These are phyloP conservation scores for Microctenopoma lineatum DNA, from an alignment of 2,797 vertebrate genomes.

Conservation along the genomic window DNA sequence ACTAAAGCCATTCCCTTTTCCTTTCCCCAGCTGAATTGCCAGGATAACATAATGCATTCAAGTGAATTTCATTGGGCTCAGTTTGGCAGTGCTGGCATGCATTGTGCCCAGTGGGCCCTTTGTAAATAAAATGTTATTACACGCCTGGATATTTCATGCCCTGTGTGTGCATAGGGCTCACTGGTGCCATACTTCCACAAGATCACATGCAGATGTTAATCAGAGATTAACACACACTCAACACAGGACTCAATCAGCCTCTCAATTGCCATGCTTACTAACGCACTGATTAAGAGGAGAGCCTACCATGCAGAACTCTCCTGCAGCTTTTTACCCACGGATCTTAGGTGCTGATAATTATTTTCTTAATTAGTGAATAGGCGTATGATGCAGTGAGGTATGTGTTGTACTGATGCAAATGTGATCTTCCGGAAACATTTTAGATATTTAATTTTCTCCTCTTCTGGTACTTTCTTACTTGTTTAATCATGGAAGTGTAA, in stretches of 20 bases:
- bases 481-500: slow-evolving; percentile 44
- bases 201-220: slow-evolving; percentile 86
- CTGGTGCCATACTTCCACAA: slow-evolving; percentile 79
- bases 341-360: slow-evolving; percentile 69
- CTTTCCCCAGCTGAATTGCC: slow-evolving; percentile 58
- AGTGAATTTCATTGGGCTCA: slow-evolving; percentile 70
- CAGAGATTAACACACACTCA: slow-evolving; percentile 79
- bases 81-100: slow-evolving; percentile 73
- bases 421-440: slow-evolving; percentile 56
- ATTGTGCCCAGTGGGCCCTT: slow-evolving; percentile 81
- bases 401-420: slow-evolving; percentile 55
- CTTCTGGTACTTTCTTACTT: slow-evolving; percentile 42
- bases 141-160: slow-evolving; percentile 82
- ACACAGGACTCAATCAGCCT: slow-evolving; percentile 79
- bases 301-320: slow-evolving; percentile 75
- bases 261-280: slow-evolving; percentile 74
- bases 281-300: slow-evolving; percentile 79
- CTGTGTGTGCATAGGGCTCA: slow-evolving; percentile 78
- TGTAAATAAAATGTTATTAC: slow-evolving; percentile 85
- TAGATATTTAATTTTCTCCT: slow-evolving; percentile 51
- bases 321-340: slow-evolving; percentile 61
- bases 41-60: slow-evolving; percentile 73
- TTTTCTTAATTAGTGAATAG: slow-evolving; percentile 70
- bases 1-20: slow-evolving; percentile 67
- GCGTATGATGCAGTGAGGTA: slow-evolving; percentile 53